Evolutionary conservation across 2,888 invertebrate species (phyloP).

Genomic region (Cordylochernes scorpioides): DNA sequence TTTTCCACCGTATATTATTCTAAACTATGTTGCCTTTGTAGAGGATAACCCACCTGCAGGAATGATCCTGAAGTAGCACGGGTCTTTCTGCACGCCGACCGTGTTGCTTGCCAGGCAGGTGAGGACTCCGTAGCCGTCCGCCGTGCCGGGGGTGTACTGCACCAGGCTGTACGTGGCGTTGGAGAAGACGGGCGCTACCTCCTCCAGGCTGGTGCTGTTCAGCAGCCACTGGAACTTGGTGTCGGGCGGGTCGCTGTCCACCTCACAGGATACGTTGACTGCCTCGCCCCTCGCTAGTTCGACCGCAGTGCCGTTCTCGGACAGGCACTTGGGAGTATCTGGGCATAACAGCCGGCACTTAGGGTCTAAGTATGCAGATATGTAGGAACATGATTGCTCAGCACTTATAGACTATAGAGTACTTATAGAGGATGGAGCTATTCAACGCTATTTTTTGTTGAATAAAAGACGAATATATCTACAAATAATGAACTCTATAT

Average conservation of each 20-base stretch:
- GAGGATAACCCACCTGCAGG: slow-evolving; percentile 56
- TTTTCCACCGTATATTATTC: too few species aligned
- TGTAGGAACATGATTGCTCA: too few species aligned
- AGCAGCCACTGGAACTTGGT: slow-evolving; percentile 78
- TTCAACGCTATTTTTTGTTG: too few species aligned
- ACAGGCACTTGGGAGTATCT: too few species aligned
- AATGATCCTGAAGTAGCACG: slow-evolving; percentile 70
- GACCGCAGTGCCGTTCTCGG: too few species aligned
- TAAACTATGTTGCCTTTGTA: too few species aligned
- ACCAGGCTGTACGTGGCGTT: slow-evolving; percentile 51
- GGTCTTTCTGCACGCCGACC: slow-evolving; percentile 54
- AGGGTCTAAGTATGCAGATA: too few species aligned
- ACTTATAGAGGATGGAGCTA: too few species aligned
- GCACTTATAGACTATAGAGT: too few species aligned
- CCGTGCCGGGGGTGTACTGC: slow-evolving; percentile 61
- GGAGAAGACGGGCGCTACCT: slow-evolving; percentile 23
- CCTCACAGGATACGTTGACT: slow-evolving; percentile 35
- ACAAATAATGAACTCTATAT: too few species aligned
- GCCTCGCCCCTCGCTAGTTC: slow-evolving; percentile 71
- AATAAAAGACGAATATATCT: too few species aligned
- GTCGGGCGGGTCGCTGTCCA: slow-evolving; percentile 68
- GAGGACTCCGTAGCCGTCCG: slow-evolving; percentile 66
- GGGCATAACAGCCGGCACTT: too few species aligned
- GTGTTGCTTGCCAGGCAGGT: slow-evolving; percentile 52
- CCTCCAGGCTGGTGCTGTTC: slow-evolving; percentile 38